Base-by-base conservation (phyloP, 2,888 invertebrate species). In the Colostygia pectinataria region DNA sequence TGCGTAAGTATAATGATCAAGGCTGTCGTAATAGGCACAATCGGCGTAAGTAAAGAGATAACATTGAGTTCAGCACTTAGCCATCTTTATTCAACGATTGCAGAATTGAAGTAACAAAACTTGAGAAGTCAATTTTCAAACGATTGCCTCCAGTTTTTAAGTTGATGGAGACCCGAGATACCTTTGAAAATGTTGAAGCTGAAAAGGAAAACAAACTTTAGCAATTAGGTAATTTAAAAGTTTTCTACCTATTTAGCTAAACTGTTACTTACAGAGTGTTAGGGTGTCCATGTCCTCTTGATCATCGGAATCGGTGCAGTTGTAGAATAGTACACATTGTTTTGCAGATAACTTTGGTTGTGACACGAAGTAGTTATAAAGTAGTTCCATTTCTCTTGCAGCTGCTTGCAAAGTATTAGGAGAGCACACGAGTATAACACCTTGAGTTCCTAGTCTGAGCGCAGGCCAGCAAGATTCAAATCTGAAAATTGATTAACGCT, bases 391-490 rank as follows among this genome's bases (percentile, higher is more conserved):
- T 66, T 93, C 92, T 64, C 90, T 88, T 10, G 85, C 71, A 14
- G 92, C 92, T 36, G 83, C 83, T 29, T 85, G 80, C 7, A 88
- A 74, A 14, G 88, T 90, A 55, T 85, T 88, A 5, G 86, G 77
- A 0, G 91, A 88, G 71, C 93, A 94, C 0, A 95, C 94, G 53
- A 96, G 91, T 52, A 96, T 91, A 4, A 95, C 92, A 4, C 95
- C 96, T 55, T 93, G 90, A 0, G 92, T 90, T 55, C 93, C 93
- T 55, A 92, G 83, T 32, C 94, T 91, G 52, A 96, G 91, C 0
- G 94, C 94, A 20, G 95, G 94, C 96, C 96, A 96, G 67, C 95
- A 95, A 5, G 91, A 90, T 71, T 94, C 93, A 80, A 92, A 95
- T 68, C 95, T 95, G 44, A 13, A 51, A 55, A 28, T 14, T 10